phyloP scores from a whole-genome alignment of 2,113 vertebrate genomes.

The Riparia riparia region DNA sequence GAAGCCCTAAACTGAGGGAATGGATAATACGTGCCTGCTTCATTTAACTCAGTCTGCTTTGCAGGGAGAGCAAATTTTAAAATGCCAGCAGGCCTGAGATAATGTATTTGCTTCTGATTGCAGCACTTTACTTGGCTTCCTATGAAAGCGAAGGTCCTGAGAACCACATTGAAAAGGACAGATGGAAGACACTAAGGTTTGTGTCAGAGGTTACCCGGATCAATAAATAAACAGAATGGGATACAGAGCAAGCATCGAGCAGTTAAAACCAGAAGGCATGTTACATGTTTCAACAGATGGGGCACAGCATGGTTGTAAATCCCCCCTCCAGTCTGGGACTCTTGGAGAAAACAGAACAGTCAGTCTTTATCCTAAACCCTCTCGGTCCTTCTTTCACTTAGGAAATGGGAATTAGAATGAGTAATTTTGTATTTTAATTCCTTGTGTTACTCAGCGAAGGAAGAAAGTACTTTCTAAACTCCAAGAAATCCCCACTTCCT shows the following conservation, averaged over 20 bases:
- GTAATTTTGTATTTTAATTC: neutral
- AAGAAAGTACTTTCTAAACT: neutral
- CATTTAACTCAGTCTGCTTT: neutral
- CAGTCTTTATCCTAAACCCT: neutral
- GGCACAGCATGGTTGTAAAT: neutral
- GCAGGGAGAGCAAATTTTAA: neutral
- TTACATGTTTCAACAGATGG: slow-evolving; percentile 21
- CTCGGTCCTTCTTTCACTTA: neutral
- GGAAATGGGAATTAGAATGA: neutral
- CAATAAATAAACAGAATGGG: neutral
- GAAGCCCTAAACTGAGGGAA: neutral
- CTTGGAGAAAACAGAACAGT: neutral
- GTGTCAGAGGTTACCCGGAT: slow-evolving; percentile 53
- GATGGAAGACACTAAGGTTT: slow-evolving; percentile 95
- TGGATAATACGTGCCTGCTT: neutral
- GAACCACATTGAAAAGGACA: slow-evolving; percentile 93
- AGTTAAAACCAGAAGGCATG: neutral
- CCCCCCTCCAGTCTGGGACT: neutral
- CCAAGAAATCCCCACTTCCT: neutral
- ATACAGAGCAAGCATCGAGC: neutral
- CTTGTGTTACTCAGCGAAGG: neutral
- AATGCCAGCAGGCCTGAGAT: neutral
- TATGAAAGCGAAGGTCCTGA: slow-evolving; percentile 95
- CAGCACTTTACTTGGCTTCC: slow-evolving; percentile 92
- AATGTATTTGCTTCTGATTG: slow-evolving; percentile 25